A percentile compares a stretch with the other conserved stretches of the same genome.
phyloP scores from a whole-genome alignment of 2,113 vertebrate species.

The Rhea pennata region DNA sequence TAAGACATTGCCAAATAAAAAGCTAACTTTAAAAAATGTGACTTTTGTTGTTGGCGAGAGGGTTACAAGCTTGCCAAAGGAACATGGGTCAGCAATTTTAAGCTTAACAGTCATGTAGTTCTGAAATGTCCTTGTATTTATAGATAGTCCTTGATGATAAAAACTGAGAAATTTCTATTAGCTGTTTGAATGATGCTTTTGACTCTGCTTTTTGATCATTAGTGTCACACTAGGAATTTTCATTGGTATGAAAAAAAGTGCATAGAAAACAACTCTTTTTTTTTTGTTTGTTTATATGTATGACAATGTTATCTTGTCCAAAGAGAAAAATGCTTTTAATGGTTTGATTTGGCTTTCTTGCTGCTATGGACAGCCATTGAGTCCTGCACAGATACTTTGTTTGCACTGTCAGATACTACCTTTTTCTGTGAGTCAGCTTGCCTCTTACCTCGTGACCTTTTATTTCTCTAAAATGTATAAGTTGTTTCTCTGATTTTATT shows the following conservation, averaged over 20 bases:
- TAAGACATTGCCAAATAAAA: constrained; percentile 39
- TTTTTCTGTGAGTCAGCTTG: neutral
- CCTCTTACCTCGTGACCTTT: neutral
- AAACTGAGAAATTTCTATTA: neutral
- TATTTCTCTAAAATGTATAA: neutral
- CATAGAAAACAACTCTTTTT: neutral
- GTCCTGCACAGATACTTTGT: neutral
- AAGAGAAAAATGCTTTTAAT: neutral
- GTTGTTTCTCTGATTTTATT: no score
- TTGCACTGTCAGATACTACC: neutral
- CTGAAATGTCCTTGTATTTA: neutral
- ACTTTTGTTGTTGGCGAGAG: neutral
- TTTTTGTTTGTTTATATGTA: neutral
- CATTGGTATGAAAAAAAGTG: neutral
- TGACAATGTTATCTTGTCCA: neutral
- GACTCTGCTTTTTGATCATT: neutral
- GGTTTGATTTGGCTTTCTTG: neutral
- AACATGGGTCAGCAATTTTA: constrained; percentile 26
- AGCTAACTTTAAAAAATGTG: constrained; percentile 25
- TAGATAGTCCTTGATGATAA: neutral
- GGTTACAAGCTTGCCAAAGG: constrained; percentile 3
- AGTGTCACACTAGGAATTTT: neutral
- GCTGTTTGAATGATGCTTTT: neutral
- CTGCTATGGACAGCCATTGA: neutral
- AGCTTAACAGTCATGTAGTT: neutral